Percentiles rank a stretch among this genome's conserved stretches.
Conservation (phyloP, 2,797 vertebrate species). For the Malacoraja senta region DNA sequence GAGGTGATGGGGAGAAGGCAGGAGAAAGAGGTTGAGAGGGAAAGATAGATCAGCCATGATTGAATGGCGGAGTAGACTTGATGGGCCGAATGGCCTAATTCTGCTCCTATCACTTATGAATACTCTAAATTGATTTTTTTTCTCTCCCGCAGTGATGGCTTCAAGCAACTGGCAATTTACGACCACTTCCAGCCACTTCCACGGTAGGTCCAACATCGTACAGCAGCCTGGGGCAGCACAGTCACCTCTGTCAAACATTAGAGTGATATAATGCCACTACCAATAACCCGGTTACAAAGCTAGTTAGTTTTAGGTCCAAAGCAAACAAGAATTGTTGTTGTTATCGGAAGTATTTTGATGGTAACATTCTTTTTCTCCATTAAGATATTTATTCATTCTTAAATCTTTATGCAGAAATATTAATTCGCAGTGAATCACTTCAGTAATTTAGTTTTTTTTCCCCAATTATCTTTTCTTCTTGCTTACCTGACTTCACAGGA, state of each 20-base stretch:
- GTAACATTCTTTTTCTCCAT: not conserved
- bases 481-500: not conserved
- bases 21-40: too few relatives aligned
- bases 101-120: too few relatives aligned
- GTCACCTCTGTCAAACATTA: not conserved
- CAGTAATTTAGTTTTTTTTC: not conserved
- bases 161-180: slow-evolving; percentile 92
- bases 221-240: slow-evolving; percentile 30
- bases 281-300: not conserved
- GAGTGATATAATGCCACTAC: not conserved
- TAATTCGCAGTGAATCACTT: not conserved
- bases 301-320: not conserved
- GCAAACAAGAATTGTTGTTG: not conserved
- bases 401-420: not conserved
- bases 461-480: not conserved
- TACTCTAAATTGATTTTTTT: slow-evolving; percentile 39
- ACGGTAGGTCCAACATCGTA: slow-evolving; percentile 65
- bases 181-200: slow-evolving; percentile 90
- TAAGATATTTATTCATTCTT: not conserved
- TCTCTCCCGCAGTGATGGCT: slow-evolving; percentile 74
- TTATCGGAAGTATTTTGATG: too few relatives aligned
- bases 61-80: too few relatives aligned
- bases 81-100: too few relatives aligned
- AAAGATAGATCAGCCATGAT: too few relatives aligned
- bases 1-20: too few relatives aligned